A percentile compares a stretch with the other conserved stretches of the same genome.
phyloP scores from a whole-genome alignment of 2,113 vertebrate genomes.

The Atherinomorus stipes region DNA sequence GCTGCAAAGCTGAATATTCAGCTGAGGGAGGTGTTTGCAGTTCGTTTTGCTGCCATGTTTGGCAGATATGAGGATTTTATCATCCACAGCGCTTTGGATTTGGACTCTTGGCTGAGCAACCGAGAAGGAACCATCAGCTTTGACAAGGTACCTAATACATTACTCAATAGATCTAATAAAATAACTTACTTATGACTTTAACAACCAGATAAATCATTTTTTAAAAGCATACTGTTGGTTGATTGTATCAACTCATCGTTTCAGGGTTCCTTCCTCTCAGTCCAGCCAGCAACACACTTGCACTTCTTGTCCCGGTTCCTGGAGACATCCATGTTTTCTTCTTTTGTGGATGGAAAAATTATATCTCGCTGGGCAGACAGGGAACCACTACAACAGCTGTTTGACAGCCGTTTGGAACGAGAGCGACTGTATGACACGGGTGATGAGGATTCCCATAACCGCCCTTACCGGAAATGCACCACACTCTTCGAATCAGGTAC shows the following conservation, averaged over 20 bases:
- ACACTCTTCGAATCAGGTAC: constrained; percentile 93
- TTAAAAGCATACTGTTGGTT: neutral
- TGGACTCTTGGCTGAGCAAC: constrained; percentile 96
- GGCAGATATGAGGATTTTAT: constrained; percentile 94
- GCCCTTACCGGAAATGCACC: constrained; percentile 90
- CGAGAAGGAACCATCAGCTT: constrained; percentile 95
- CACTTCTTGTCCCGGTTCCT: constrained; percentile 96
- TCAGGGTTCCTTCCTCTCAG: constrained; percentile 96
- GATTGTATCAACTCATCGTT: constrained; percentile 25
- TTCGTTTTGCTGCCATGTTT: constrained; percentile 92
- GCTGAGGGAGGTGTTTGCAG: constrained; percentile 93
- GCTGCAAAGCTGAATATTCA: constrained; percentile 92
- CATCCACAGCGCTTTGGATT: constrained; percentile 90
- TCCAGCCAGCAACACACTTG: constrained; percentile 91
- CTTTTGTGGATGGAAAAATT: constrained; percentile 97
- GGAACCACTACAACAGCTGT: constrained; percentile 92
- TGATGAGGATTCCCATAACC: constrained; percentile 75
- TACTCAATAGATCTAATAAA: neutral
- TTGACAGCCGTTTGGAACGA: constrained; percentile 93
- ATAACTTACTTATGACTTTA: neutral
- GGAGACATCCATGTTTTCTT: constrained; percentile 98
- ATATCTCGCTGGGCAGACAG: constrained; percentile 96
- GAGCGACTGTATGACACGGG: constrained; percentile 89
- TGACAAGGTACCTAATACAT: constrained; percentile 89
- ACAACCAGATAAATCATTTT: neutral